Evolutionary conservation across 2,797 vertebrate species (phyloP), one percentile per base, ranked within the genome.

Genomic region (Diplodus sargus): DNA sequence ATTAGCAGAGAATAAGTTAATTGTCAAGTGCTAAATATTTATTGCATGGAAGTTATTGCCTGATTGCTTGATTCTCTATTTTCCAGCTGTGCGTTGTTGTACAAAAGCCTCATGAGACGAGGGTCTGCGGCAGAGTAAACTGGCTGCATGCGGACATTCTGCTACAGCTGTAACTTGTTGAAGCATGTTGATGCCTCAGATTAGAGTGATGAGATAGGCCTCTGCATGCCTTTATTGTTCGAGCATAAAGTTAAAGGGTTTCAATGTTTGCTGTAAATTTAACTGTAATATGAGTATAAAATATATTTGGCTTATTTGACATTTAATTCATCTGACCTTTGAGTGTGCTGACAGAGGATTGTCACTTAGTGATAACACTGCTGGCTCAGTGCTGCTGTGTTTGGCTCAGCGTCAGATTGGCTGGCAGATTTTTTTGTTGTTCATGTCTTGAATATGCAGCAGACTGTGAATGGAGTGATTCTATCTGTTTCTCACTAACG

Each of bases 381-480:
- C 48, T 76, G 59, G 67, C 68, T 80, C 61, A 30, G 51, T 4
- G 25, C 16, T n/a, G 53, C 39, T 28, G 52, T 49, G 18, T 75
- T 79, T 84, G 76, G 53, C 74, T 74, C 47, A 0, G 64, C 48
- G 15, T 68, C 60, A 67, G 23, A 52, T 42, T n/a, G 45, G 22
- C 81, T 68, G 66, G 67, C 69, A 60, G 57, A 66, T 58, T 53
- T 74, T 39, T 78, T 83, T 79, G 65, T 58, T 67, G 70, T 68
- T 18, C 65, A 72, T 22, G 72, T 78, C 61, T 83, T 70, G 62
- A 79, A 87, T 78, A 65, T 52, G 74, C 87, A 78, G 81, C 84
- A 90, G 76, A 86, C 80, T 87, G 81, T 80, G 84, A 81, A 76
- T 64, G 49, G 64, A 68, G 76, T 17, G 79, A 91, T 87, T 45